These are phyloP conservation scores for Eleginops maclovinus DNA, from an alignment of 2,113 vertebrate genomes.

Conservation along the genomic window DNA sequence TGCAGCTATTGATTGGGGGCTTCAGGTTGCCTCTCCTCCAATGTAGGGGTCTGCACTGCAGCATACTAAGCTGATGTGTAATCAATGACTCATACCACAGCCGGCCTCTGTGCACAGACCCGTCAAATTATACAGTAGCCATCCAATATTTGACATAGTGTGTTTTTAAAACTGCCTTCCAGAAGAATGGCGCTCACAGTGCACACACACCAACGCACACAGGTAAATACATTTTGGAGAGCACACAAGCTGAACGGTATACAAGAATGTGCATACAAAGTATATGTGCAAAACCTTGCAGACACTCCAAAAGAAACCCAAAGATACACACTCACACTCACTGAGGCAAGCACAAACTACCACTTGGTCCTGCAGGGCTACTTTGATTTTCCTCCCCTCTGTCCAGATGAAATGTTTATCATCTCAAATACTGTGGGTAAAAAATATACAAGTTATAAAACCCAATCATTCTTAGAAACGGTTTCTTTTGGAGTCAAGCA, in stretches of 20 bases:
- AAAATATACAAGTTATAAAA: conserved; percentile 63
- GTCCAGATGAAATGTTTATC: conserved; percentile 76
- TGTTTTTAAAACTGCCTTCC: conserved; percentile 76
- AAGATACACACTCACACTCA: conserved; percentile 3
- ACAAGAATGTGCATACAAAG: conserved; percentile 32
- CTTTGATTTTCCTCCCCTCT: conserved; percentile 68
- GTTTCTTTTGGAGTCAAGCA: conserved; percentile 58
- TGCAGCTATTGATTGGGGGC: conserved; percentile 83
- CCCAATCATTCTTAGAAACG: conserved; percentile 55
- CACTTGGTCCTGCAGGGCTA: conserved; percentile 58
- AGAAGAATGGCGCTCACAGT: conserved; percentile 64
- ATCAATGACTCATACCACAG: conserved; percentile 85
- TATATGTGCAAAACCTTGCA: conserved; percentile 39
- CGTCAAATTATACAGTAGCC: conserved; percentile 80
- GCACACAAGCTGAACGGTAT: conserved; percentile 38
- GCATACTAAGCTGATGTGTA: conserved; percentile 86
- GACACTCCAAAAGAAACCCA: conserved; percentile 36
- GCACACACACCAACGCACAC: conserved; percentile 31
- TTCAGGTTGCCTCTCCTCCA: conserved; percentile 83
- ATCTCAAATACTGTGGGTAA: conserved; percentile 62
- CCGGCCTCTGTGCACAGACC: conserved; percentile 75
- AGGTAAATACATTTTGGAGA: conserved; percentile 53
- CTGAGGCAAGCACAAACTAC: conserved; percentile 38
- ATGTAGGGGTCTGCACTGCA: conserved; percentile 81
- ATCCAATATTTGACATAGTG: conserved; percentile 77